phyloP scores from a whole-genome alignment of 1,140 invertebrate species.

The Megalopta genalis region DNA sequence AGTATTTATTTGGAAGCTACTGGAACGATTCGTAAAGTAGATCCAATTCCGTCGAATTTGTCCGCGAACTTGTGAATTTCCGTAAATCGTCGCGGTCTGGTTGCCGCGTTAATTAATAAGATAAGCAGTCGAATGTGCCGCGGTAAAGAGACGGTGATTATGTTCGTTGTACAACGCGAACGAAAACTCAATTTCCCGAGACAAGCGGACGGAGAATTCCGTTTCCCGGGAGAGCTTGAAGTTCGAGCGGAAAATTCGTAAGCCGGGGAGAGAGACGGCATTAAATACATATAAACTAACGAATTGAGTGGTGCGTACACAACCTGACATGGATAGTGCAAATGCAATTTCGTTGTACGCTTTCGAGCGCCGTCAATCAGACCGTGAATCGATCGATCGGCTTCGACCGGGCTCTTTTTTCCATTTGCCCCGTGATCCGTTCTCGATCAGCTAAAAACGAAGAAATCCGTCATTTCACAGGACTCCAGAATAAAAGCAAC shows the following conservation, averaged over 20 bases:
- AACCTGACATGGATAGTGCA: constrained; percentile 34
- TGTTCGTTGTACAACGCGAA: too few relatives aligned
- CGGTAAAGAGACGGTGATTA: too few relatives aligned
- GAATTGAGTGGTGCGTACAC: constrained; percentile 14
- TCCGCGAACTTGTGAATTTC: too few relatives aligned
- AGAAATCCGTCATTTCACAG: constrained; percentile 40
- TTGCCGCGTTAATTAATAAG: too few relatives aligned
- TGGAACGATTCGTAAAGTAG: too few relatives aligned
- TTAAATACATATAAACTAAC: constrained; percentile 9
- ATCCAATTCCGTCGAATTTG: too few relatives aligned
- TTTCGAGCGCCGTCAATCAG: constrained; percentile 41
- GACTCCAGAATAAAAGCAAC: constrained; percentile 14
- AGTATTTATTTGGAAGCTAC: too few relatives aligned
- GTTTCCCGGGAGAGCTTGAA: not conserved
- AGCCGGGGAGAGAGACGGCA: not conserved
- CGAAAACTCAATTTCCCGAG: too few relatives aligned
- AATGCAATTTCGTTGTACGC: constrained; percentile 48
- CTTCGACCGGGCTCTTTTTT: constrained; percentile 4
- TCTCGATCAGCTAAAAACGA: constrained; percentile 32
- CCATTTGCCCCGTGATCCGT: not conserved
- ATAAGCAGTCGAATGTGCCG: too few relatives aligned
- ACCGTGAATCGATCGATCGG: constrained; percentile 40
- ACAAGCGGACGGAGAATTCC: too few relatives aligned
- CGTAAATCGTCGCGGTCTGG: too few relatives aligned
- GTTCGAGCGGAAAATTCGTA: not conserved